Base-by-base conservation (phyloP, 2,888 invertebrate species). In the Galerucella nymphaeae region DNA sequence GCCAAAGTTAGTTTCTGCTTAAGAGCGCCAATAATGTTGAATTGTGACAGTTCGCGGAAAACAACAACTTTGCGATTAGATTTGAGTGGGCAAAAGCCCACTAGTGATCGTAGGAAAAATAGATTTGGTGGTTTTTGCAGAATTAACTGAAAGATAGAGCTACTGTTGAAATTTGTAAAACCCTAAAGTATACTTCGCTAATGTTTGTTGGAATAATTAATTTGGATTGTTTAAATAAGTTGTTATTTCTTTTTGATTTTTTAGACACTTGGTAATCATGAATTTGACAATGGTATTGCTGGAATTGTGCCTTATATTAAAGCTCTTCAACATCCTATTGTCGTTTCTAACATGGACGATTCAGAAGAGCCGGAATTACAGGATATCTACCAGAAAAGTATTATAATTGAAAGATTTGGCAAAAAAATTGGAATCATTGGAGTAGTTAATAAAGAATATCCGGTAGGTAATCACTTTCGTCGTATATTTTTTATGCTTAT, bases 261-360 rank as follows among this genome's bases (percentile, higher is more conserved):
- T 16, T 83, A 96, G 95, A 93, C 93, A 0, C 84, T 96, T 10
- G 96, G 96, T 0, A 96, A 96, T 85, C 96, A 96, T 81, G 96
- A 96, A 84, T 96, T 96, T 81, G 96, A 96, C 83, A 90, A 93
- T 80, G 91, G 90, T 2, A 87, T 95, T 1, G 90, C 86, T 10
- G 95, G 94, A 0, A 85, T 95, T 0, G 89, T 92, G 0, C 93
- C 93, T 0, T 95, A 94, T 84, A 82, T 96, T 55, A 84, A 91
- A 79, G 85, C 85, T 0, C 82, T 93, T 10, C 87, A 91, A 1
- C 89, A 93, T 0, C 91, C 93, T 0, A 90, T 94, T 83, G 85
- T 96, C 53, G 92, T 92, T 6, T 90, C 93, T 45, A 96, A 96
- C 81, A 92, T 96, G 64, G 92, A 96, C 83, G 90, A 90, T 6